phyloP scores from a whole-genome alignment of 2,888 invertebrate genomes.

The Myopa testacea region DNA sequence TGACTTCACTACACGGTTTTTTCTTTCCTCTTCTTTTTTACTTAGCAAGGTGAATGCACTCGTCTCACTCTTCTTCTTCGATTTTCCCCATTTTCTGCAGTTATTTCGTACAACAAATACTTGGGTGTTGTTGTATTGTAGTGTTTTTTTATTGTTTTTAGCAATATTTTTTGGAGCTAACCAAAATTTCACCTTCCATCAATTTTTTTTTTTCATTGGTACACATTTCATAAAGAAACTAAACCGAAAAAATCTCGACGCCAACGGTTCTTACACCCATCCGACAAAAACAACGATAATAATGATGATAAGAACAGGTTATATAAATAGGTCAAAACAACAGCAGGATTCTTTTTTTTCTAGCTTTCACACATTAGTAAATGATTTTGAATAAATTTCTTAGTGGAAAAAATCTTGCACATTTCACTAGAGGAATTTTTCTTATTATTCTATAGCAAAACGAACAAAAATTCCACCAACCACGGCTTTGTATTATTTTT shows the following conservation, averaged over 20 bases:
- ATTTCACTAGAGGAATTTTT: slow-evolving; percentile 19
- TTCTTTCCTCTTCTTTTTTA: slow-evolving; percentile 10
- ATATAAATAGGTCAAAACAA: slow-evolving; percentile 60
- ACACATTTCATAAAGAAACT: slow-evolving; percentile 5
- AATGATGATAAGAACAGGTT: slow-evolving; percentile 56
- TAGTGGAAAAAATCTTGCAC: neutral
- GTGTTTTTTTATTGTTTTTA: neutral
- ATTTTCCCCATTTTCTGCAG: slow-evolving; percentile 1
- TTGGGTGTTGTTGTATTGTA: neutral
- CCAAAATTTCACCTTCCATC: slow-evolving; percentile 22
- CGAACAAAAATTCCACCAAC: slow-evolving; percentile 13
- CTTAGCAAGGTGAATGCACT: slow-evolving; percentile 61
- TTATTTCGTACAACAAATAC: slow-evolving; percentile 12
- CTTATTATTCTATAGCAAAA: neutral
- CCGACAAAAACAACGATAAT: too few relatives aligned
- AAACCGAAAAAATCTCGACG: neutral
- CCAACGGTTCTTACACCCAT: slow-evolving; percentile 49
- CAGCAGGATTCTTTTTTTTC: slow-evolving; percentile 4
- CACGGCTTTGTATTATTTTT: slow-evolving; percentile 14
- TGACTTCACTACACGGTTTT: slow-evolving; percentile 18
- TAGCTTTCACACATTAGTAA: neutral
- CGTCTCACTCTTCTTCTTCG: slow-evolving; percentile 41
- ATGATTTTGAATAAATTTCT: neutral
- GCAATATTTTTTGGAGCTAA: neutral
- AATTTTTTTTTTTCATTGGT: neutral